Base-by-base conservation (phyloP, 1,140 invertebrate genomes). In the Coptotermes formosanus region DNA sequence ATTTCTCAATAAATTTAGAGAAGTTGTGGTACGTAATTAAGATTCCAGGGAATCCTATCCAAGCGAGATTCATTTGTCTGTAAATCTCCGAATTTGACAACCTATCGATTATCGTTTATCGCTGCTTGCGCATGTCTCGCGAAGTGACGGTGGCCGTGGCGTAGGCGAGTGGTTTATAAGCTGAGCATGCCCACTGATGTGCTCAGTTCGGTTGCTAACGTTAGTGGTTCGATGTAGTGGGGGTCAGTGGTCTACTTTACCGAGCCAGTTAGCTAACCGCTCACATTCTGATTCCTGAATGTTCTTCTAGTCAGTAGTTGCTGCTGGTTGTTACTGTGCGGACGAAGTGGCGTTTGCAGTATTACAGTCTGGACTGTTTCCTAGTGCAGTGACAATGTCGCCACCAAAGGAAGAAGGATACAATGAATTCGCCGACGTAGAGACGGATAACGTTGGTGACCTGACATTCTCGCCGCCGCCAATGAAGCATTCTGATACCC, bases 401-500 rank as follows among this genome's bases (percentile, higher is more conserved):
- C 45, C 85, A 19, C 85, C 85, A 7, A 81, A 32, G 9, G 64
- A 85, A n/a, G 64, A 59, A 55, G 52, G 19, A 16, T 55, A 21
- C 21, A 55, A 19, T 19, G 52, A 16, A 55, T 19, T 32, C 16
- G 82, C n/a, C 69, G 75, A 86, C 69, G 82, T 48, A 82, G 86
- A 86, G 30, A 82, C 30, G 23, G 86, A 55, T 82, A 16, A 83
- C 8, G 32, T 52, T 16, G 86, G 82, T 9, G 86, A 59, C n/a
- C 55, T 82, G 21, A 12, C 44, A 81, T 90, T 90, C 44, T 89
- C 90, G 9, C 90, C 91, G 69, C 91, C 91, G 1, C 90, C 91
- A n/a, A 91, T 92, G 89, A 93, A 92, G 86, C 91, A 93, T 82
- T 92, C 93, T 4, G 93, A 94, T 87, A 92, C 93, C 19, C 90